A percentile compares a stretch with the other conserved stretches of the same genome.
Conservation (phyloP, 2,888 invertebrate genomes). For the Catocala nupta region DNA sequence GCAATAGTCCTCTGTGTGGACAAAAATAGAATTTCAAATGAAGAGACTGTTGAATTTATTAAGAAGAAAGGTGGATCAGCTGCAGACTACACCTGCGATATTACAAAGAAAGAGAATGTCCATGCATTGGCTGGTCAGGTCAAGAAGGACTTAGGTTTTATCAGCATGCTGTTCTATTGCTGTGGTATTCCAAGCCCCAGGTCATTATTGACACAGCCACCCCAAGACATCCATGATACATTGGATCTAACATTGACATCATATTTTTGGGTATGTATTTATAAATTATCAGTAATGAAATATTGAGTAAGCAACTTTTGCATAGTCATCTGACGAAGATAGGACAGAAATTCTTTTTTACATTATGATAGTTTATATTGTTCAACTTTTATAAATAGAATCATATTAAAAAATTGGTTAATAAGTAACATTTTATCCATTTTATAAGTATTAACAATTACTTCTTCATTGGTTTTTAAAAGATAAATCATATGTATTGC, state of each 20-base stretch:
- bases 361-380: too few relatives aligned
- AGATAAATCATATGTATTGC: too few relatives aligned
- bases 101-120: constrained; percentile 86
- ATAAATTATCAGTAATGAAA: background rate
- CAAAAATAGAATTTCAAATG: constrained; percentile 85
- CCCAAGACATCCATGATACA: constrained; percentile 84
- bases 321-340: too few relatives aligned
- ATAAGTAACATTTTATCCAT: too few relatives aligned
- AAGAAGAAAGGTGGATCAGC: constrained; percentile 81
- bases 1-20: constrained; percentile 90
- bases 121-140: constrained; percentile 75
- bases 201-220: constrained; percentile 81
- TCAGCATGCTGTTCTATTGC: constrained; percentile 89
- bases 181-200: constrained; percentile 89
- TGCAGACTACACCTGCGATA: constrained; percentile 85
- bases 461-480: too few relatives aligned
- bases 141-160: constrained; percentile 84
- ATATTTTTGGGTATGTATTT: constrained; percentile 87
- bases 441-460: too few relatives aligned
- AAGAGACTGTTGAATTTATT: constrained; percentile 79
- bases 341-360: too few relatives aligned
- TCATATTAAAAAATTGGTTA: too few relatives aligned
- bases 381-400: too few relatives aligned
- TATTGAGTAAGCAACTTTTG: too few relatives aligned
- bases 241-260: constrained; percentile 88